Percentiles rank a stretch among this genome's conserved stretches.
Conservation (phyloP, 1,140 invertebrate genomes). For the Anoplophora glabripennis region DNA sequence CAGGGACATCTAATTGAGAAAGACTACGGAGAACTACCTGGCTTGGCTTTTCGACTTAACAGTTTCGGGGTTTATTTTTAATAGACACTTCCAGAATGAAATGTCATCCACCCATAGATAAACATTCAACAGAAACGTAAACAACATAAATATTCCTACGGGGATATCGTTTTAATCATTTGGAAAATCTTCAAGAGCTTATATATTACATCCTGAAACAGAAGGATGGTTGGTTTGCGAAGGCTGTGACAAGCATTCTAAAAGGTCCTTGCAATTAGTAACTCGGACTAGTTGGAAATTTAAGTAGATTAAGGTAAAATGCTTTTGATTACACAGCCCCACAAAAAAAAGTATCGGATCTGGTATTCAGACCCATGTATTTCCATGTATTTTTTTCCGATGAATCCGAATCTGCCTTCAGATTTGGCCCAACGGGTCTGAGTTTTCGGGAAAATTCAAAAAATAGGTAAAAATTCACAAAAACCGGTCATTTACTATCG, state of each 20-base stretch:
- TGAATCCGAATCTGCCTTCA: no score
- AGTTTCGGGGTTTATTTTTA: constrained; percentile 9
- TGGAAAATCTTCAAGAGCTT: neutral
- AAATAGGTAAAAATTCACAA: no score
- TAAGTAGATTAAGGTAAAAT: no score
- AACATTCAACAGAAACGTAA: neutral
- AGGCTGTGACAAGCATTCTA: constrained; percentile 18
- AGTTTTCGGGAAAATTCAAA: no score
- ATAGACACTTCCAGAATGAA: constrained; percentile 8
- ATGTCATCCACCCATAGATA: constrained; percentile 9
- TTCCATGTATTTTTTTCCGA: no score
- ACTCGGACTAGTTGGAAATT: neutral
- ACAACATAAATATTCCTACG: constrained; percentile 2
- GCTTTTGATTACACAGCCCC: no score
- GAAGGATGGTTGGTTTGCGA: constrained; percentile 3
- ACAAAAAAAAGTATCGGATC: no score
- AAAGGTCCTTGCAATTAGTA: constrained; percentile 23
- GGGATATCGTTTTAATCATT: constrained; percentile 8
- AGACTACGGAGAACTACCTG: constrained; percentile 10
- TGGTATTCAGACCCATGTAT: no score
- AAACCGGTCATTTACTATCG: no score
- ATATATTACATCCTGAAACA: constrained; percentile 10
- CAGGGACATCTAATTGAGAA: constrained; percentile 8
- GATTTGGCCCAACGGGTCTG: no score
- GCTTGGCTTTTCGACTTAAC: neutral